Evolutionary conservation across 2,888 invertebrate genomes (phyloP).

Genomic region (Epirrhoe alternata): DNA sequence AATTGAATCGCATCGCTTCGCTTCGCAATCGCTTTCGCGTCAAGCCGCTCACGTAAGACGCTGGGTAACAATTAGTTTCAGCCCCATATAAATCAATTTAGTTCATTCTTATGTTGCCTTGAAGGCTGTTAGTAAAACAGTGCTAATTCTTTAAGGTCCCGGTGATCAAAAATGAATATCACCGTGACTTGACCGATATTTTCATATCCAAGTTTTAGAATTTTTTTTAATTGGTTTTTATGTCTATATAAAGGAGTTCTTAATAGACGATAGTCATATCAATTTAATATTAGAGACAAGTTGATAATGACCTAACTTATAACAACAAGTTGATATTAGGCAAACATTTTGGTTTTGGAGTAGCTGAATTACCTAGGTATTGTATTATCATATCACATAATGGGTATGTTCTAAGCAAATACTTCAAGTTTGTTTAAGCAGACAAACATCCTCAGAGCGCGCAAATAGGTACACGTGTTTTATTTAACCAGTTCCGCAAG

Average conservation of each 20-base stretch:
- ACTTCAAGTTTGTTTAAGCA: slow-evolving; percentile 34
- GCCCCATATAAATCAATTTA: not conserved
- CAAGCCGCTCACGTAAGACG: too few relatives aligned
- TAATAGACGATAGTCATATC: too few relatives aligned
- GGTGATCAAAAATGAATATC: not conserved
- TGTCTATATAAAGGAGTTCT: too few relatives aligned
- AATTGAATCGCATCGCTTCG: too few relatives aligned
- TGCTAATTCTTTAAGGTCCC: not conserved
- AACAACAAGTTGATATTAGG: too few relatives aligned
- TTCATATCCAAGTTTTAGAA: not conserved
- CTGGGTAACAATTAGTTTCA: too few relatives aligned
- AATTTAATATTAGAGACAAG: too few relatives aligned
- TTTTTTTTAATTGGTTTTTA: too few relatives aligned
- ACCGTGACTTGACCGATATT: not conserved
- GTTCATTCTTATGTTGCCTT: not conserved
- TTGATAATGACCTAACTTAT: too few relatives aligned
- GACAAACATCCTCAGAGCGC: slow-evolving; percentile 46
- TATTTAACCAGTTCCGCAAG: slow-evolving; percentile 34
- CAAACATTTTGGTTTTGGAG: too few relatives aligned
- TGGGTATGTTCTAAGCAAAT: slow-evolving; percentile 13
- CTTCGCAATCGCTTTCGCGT: too few relatives aligned
- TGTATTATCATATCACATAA: not conserved
- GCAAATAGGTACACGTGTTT: slow-evolving; percentile 39
- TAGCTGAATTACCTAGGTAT: too few relatives aligned
- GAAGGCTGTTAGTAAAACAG: not conserved